A percentile compares a stretch with the other conserved stretches of the same genome.
Evolutionary conservation across 2,888 invertebrate genomes (phyloP).

Genomic region (Epsilonema sp.): DNA sequence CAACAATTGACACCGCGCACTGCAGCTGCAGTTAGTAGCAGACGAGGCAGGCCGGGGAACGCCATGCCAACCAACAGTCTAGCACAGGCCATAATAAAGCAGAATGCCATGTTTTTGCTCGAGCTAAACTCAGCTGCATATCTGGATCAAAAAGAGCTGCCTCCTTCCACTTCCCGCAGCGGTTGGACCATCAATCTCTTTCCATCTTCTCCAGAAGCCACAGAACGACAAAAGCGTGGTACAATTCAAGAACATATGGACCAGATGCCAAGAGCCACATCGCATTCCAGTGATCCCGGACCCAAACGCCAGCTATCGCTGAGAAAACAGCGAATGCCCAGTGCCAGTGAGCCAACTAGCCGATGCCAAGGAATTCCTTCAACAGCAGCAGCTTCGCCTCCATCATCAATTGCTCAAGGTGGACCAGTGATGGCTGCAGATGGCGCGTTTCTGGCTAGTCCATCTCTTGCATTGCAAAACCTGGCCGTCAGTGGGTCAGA

Average conservation of each 20-base stretch:
- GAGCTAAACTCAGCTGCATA: slow-evolving; percentile 40
- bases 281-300: slow-evolving; percentile 2
- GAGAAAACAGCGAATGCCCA: too few relatives aligned
- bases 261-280: too few relatives aligned
- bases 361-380: neutral
- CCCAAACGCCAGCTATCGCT: slow-evolving; percentile 4
- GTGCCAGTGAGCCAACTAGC: neutral
- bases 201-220: slow-evolving; percentile 12
- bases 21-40: slow-evolving; percentile 12
- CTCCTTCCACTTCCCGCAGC: slow-evolving; percentile 61
- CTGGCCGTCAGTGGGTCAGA: slow-evolving; percentile 1
- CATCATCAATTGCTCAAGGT: slow-evolving; percentile 3
- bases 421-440: neutral
- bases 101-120: slow-evolving; percentile 77
- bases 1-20: slow-evolving; percentile 27
- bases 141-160: slow-evolving; percentile 15
- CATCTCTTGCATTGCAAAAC: slow-evolving; percentile 2
- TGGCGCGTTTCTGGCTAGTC: slow-evolving; percentile 3
- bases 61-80: slow-evolving; percentile 13
- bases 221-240: too few relatives aligned
- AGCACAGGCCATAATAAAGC: slow-evolving; percentile 44
- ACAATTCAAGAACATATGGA: too few relatives aligned
- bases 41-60: slow-evolving; percentile 18
- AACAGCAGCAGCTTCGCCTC: neutral
- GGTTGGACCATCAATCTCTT: slow-evolving; percentile 36